Conservation (phyloP, 2,888 invertebrate species). For the Drosophila koepferae region DNA sequence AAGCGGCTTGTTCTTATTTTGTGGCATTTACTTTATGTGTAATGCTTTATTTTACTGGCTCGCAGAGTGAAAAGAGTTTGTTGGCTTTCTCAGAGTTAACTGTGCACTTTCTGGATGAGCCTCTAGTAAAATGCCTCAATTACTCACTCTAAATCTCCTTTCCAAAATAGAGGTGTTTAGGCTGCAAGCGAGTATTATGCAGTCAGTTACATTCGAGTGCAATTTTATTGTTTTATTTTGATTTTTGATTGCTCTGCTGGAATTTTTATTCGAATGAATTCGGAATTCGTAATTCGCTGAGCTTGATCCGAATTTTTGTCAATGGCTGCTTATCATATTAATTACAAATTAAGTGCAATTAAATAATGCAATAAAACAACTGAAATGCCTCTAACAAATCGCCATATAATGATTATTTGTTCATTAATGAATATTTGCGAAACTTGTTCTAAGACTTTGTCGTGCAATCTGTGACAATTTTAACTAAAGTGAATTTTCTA, state of each 20-base stretch:
- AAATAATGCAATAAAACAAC: background rate
- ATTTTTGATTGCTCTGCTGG: slow-evolving; percentile 12
- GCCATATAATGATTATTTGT: background rate
- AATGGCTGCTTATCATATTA: slow-evolving; percentile 6
- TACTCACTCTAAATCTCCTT: background rate
- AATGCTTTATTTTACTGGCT: background rate
- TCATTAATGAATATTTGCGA: background rate
- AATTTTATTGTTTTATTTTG: background rate
- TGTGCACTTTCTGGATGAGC: background rate
- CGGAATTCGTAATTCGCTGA: background rate
- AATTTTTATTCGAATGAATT: background rate
- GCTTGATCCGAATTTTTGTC: slow-evolving; percentile 1
- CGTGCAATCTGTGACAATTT: too few relatives aligned
- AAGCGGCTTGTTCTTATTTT: slow-evolving; percentile 60
- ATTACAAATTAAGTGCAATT: slow-evolving; percentile 21
- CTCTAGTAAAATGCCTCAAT: too few relatives aligned
- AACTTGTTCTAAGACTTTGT: too few relatives aligned
- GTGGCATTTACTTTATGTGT: slow-evolving; percentile 43
- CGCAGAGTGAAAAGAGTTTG: background rate
- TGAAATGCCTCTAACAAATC: background rate
- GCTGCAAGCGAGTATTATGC: background rate
- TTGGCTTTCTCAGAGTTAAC: background rate
- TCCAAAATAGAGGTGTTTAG: background rate
- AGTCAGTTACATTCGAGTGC: background rate
- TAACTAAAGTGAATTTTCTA: too few relatives aligned